phyloP scores from a whole-genome alignment of 2,888 invertebrate species.

The Bombylius discolor region DNA sequence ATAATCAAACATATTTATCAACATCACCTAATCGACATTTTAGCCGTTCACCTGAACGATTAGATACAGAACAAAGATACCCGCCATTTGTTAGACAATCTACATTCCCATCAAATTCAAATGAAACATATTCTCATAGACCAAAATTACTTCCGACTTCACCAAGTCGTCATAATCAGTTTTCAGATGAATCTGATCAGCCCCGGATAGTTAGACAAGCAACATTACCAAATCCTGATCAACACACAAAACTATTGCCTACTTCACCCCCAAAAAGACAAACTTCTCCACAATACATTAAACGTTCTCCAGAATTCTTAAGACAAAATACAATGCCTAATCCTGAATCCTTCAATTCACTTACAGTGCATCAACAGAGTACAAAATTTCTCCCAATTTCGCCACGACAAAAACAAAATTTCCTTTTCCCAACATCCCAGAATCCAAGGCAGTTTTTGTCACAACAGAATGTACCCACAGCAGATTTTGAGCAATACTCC shows the following conservation, averaged over 20 bases:
- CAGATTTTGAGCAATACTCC: slow-evolving; percentile 28
- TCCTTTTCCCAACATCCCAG: slow-evolving; percentile 29
- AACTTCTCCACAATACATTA: slow-evolving; percentile 30
- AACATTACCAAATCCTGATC: slow-evolving; percentile 34
- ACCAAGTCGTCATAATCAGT: slow-evolving; percentile 20
- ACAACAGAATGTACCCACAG: slow-evolving; percentile 33
- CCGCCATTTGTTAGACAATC: slow-evolving; percentile 34
- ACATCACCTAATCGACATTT: slow-evolving; percentile 33
- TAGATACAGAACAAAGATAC: slow-evolving; percentile 25
- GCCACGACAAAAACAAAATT: slow-evolving; percentile 33
- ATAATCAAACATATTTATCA: slow-evolving; percentile 26
- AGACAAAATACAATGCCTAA: slow-evolving; percentile 34
- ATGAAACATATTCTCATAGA: slow-evolving; percentile 6
- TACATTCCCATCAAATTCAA: slow-evolving; percentile 28
- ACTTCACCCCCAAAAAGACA: slow-evolving; percentile 35
- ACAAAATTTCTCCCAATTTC: slow-evolving; percentile 33
- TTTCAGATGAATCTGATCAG: slow-evolving; percentile 20
- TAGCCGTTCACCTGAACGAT: slow-evolving; percentile 32
- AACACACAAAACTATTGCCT: slow-evolving; percentile 32
- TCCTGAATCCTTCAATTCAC: slow-evolving; percentile 31
- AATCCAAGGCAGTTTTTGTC: slow-evolving; percentile 33
- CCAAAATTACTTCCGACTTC: slow-evolving; percentile 30
- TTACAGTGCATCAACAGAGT: slow-evolving; percentile 25
- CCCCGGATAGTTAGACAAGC: slow-evolving; percentile 31
- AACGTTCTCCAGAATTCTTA: slow-evolving; percentile 33